Conservation (phyloP, 2,797 vertebrate species). For the Pterois miles region DNA sequence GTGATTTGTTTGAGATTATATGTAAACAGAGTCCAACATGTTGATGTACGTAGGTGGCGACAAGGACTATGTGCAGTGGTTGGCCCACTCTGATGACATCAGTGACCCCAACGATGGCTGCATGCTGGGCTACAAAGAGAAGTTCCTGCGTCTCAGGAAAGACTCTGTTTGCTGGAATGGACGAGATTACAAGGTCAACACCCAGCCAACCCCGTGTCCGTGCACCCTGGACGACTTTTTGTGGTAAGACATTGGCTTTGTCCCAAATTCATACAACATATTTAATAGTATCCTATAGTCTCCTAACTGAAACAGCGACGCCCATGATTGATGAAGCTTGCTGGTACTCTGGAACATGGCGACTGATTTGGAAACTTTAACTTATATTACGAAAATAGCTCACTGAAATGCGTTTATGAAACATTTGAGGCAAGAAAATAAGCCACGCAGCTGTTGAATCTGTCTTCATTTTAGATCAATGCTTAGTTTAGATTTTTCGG, state of each 20-base stretch:
- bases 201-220: constrained; percentile 84
- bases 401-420: too few species aligned
- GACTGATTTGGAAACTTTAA: too few species aligned
- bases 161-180: constrained; percentile 93
- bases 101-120: constrained; percentile 90
- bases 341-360: too few species aligned
- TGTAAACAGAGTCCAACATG: background rate
- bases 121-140: constrained; percentile 95
- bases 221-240: constrained; percentile 95
- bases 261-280: background rate
- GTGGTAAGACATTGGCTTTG: constrained; percentile 80
- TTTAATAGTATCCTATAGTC: background rate
- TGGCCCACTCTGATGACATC: constrained; percentile 93
- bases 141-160: constrained; percentile 90
- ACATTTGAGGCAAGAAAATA: too few species aligned
- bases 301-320: too few species aligned
- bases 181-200: constrained; percentile 86
- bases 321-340: too few species aligned
- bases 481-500: too few species aligned
- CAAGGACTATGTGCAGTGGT: constrained; percentile 91
- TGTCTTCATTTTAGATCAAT: too few species aligned
- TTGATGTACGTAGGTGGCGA: constrained; percentile 81
- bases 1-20: background rate
- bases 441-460: too few species aligned
- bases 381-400: too few species aligned